These are phyloP conservation scores for Rafetus swinhoei DNA, from an alignment of 2,113 vertebrate species.

Conservation along the genomic window DNA sequence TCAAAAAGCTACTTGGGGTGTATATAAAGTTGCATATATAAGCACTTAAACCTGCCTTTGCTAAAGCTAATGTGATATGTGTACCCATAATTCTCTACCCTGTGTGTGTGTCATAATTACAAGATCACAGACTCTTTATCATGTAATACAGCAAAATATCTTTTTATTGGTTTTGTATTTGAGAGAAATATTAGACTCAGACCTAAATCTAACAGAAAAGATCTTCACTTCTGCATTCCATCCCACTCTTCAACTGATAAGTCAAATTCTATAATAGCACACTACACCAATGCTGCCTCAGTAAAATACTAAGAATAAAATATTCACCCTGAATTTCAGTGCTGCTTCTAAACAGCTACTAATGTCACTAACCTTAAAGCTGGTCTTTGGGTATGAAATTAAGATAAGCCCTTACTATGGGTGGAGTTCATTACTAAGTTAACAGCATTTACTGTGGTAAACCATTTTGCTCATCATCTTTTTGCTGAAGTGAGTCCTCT, in stretches of 20 bases:
- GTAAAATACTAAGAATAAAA: background rate
- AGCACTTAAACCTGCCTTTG: background rate
- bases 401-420: conserved; percentile 64
- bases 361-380: conserved; percentile 4
- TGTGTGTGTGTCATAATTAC: background rate
- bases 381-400: conserved; percentile 42
- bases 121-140: background rate
- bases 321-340: background rate
- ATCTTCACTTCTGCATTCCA: background rate
- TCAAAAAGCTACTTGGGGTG: background rate
- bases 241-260: rapidly evolving
- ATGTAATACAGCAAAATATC: rapidly evolving
- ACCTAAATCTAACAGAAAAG: background rate
- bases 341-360: background rate
- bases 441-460: conserved; percentile 77
- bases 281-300: background rate
- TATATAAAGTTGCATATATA: background rate
- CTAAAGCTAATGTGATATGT: background rate
- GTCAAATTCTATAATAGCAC: background rate
- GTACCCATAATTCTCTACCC: background rate
- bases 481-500: conserved; percentile 77
- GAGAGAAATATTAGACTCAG: background rate
- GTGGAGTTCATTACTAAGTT: conserved; percentile 70
- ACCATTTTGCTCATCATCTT: conserved; percentile 72
- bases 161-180: background rate